Conservation (phyloP, 2,888 invertebrate genomes). For the Laothoe populi region DNA sequence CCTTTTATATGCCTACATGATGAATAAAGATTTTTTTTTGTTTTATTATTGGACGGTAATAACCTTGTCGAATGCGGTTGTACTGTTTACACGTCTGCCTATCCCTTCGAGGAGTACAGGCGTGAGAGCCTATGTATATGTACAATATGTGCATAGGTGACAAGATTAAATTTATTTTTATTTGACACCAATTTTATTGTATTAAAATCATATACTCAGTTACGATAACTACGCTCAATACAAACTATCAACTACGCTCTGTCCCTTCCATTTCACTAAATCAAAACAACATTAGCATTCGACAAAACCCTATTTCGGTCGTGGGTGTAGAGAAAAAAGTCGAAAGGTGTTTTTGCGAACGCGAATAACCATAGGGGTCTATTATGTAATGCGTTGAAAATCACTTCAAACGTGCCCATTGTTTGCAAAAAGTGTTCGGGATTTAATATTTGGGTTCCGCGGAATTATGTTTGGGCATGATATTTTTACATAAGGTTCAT, state of each 20-base stretch:
- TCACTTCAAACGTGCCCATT: slow-evolving; percentile 25
- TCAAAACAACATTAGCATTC: slow-evolving; percentile 17
- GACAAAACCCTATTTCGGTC: slow-evolving; percentile 24
- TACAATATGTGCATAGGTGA: too few species aligned
- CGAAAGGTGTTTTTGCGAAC: slow-evolving; percentile 27
- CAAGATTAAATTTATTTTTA: too few species aligned
- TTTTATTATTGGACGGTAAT: too few species aligned
- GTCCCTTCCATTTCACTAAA: not conserved
- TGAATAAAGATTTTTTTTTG: too few species aligned
- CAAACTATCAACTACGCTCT: not conserved
- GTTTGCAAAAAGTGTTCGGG: not conserved
- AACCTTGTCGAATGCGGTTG: too few species aligned
- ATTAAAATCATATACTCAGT: too few species aligned
- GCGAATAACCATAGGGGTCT: slow-evolving; percentile 29
- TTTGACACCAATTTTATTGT: too few species aligned
- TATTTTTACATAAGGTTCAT: not conserved
- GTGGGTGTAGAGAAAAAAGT: slow-evolving; percentile 34
- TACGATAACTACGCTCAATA: slow-evolving; percentile 3
- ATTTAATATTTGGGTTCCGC: not conserved
- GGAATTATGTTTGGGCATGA: not conserved
- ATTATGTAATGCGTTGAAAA: slow-evolving; percentile 34
- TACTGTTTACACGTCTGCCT: too few species aligned
- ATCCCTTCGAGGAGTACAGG: too few species aligned
- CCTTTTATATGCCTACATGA: too few species aligned
- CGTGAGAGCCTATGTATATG: too few species aligned